These are phyloP conservation scores for Pollenia angustigena DNA, from an alignment of 2,888 invertebrate species.

Conservation along the genomic window DNA sequence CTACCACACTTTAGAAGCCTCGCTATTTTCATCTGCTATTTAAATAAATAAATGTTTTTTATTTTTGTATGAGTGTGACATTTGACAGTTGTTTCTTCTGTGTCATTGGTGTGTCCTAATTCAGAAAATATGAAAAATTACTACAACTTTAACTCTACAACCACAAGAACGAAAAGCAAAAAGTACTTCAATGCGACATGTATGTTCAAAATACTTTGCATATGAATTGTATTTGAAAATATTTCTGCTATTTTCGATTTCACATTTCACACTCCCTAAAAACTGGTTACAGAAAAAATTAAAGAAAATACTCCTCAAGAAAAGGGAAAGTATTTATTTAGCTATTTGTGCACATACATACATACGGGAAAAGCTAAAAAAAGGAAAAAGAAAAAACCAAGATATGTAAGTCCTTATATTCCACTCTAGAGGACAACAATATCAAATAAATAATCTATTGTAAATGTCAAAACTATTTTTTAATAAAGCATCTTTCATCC, in stretches of 20 bases:
- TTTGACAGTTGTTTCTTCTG: conserved; percentile 54
- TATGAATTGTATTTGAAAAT: conserved; percentile 55
- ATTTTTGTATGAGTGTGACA: conserved; percentile 10
- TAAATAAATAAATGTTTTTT: background rate
- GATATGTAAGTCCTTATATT: conserved; percentile 39
- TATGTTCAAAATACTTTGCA: conserved; percentile 43
- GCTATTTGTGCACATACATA: conserved; percentile 25
- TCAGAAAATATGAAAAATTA: conserved; percentile 35
- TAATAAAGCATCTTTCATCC: conserved; percentile 58
- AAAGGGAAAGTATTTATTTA: conserved; percentile 51
- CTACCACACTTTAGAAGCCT: background rate
- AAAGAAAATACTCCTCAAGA: background rate
- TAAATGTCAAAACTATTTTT: conserved; percentile 72
- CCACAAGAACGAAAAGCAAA: conserved; percentile 10
- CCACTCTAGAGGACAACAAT: conserved; percentile 55
- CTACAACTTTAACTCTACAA: background rate
- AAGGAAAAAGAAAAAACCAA: background rate
- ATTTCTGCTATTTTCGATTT: conserved; percentile 28
- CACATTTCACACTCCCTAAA: background rate
- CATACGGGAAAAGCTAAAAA: background rate
- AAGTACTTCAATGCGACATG: conserved; percentile 12
- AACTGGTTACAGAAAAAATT: background rate
- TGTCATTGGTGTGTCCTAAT: conserved; percentile 61
- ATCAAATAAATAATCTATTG: conserved; percentile 67
- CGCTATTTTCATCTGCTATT: background rate